Evolutionary conservation across 2,888 invertebrate species (phyloP).

Genomic region (Pinctada fucata): DNA sequence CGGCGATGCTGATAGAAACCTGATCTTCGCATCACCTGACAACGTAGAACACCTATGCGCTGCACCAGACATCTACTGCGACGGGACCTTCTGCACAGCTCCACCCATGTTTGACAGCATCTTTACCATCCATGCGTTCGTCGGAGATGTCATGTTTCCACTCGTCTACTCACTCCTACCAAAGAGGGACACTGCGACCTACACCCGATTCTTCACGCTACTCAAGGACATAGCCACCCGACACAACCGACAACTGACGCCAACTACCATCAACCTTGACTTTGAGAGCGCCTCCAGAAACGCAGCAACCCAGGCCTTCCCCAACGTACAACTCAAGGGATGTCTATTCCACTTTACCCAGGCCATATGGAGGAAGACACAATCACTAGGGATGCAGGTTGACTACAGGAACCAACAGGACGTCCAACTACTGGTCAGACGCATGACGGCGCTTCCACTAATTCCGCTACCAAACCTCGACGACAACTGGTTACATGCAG

Average conservation of each 20-base stretch:
- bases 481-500: conserved; percentile 5
- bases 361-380: conserved; percentile 10
- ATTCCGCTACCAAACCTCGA: background rate
- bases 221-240: conserved; percentile 4
- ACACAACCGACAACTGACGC: conserved; percentile 1
- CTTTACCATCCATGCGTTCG: conserved; percentile 25
- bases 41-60: too few relatives aligned
- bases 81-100: conserved; percentile 15
- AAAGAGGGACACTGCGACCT: conserved; percentile 14
- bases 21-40: too few relatives aligned
- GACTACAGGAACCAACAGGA: background rate
- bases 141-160: conserved; percentile 9
- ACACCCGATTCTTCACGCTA: conserved; percentile 15
- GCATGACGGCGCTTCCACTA: background rate
- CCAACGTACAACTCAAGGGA: background rate
- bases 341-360: background rate
- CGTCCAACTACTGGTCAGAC: background rate
- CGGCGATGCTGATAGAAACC: too few relatives aligned
- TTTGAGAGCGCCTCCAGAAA: conserved; percentile 10
- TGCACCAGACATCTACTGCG: conserved; percentile 19
- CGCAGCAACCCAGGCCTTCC: background rate
- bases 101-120: conserved; percentile 24
- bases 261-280: conserved; percentile 10
- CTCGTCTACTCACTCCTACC: conserved; percentile 15
- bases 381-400: background rate